Evolutionary conservation across 2,797 vertebrate species (phyloP).

Genomic region (Tragelaphus oryx): DNA sequence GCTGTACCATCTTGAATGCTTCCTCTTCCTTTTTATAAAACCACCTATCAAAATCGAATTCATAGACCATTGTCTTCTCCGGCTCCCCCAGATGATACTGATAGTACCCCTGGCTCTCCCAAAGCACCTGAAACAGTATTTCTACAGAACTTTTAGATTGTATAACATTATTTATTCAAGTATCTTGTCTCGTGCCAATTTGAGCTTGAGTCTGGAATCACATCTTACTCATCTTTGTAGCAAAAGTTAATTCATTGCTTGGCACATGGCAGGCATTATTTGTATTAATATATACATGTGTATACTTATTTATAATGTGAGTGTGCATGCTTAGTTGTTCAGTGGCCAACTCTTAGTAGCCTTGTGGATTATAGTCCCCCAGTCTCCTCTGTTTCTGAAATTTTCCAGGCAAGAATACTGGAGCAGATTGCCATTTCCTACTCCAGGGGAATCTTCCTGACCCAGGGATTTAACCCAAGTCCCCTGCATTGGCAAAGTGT

Average conservation of each 20-base stretch:
- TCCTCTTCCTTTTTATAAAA: neutral
- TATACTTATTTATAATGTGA: neutral
- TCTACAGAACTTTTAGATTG: constrained; percentile 12
- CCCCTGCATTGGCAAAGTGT: neutral
- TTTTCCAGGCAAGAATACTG: neutral
- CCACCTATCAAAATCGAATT: neutral
- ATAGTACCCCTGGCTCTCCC: neutral
- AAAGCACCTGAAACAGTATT: neutral
- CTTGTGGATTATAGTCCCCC: neutral
- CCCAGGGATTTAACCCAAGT: neutral
- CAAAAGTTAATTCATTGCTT: neutral
- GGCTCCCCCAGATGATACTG: neutral
- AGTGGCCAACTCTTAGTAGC: neutral
- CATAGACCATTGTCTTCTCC: neutral
- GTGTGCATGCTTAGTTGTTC: neutral
- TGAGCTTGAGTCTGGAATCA: constrained; percentile 1
- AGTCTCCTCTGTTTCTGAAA: neutral
- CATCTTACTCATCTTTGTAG: neutral
- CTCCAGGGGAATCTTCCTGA: neutral
- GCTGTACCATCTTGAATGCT: neutral
- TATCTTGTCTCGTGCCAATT: neutral
- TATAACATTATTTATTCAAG: neutral
- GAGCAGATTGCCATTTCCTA: neutral
- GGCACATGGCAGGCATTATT: neutral
- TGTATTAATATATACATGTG: neutral